phyloP scores from a whole-genome alignment of 2,113 vertebrate genomes.

The Eleginops maclovinus region DNA sequence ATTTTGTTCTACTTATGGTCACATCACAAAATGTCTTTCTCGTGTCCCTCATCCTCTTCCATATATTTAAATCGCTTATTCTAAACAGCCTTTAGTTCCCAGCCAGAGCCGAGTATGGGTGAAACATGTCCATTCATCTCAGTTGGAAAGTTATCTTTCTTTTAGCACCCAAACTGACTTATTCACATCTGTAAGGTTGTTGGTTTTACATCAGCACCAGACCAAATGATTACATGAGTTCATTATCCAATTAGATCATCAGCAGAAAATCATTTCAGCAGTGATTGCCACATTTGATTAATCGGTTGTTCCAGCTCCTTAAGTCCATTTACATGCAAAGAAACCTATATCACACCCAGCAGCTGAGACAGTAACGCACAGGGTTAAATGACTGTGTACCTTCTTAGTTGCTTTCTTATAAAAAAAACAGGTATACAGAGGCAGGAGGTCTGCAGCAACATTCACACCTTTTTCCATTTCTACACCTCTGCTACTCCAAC shows the following conservation, averaged over 20 bases:
- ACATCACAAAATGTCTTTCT: no score
- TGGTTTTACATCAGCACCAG: background rate
- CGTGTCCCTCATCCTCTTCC: no score
- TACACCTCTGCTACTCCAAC: background rate
- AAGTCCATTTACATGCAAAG: no score
- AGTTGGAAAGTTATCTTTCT: background rate
- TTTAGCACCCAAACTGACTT: background rate
- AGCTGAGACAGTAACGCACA: background rate
- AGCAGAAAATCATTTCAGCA: background rate
- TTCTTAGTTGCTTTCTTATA: no score
- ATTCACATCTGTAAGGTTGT: background rate
- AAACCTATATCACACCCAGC: background rate
- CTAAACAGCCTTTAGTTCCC: no score
- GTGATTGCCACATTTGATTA: background rate
- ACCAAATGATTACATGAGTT: background rate
- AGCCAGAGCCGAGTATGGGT: no score
- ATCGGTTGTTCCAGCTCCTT: background rate
- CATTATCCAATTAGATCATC: background rate
- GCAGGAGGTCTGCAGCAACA: background rate
- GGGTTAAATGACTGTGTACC: no score
- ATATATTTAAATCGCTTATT: no score
- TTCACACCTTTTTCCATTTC: background rate
- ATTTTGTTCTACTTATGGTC: fast-evolving
- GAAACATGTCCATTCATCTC: no score
- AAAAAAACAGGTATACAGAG: no score